phyloP scores from a whole-genome alignment of 1,140 invertebrate species.

The Platyura marginata region DNA sequence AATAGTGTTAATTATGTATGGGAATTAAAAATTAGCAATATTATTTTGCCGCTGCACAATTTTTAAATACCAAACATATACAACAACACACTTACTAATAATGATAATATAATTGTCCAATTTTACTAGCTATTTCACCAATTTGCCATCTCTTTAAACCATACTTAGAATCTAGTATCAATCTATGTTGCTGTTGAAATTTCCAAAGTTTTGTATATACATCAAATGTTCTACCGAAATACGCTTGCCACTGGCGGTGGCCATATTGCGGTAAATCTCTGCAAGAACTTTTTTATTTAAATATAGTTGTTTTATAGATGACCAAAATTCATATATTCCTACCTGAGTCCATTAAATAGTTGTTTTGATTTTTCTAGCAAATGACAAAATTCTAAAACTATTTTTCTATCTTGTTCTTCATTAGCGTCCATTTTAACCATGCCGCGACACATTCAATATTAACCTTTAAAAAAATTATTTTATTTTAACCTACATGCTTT shows the following conservation, averaged over 20 bases:
- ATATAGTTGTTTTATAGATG: not conserved
- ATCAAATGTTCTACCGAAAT: slow-evolving; percentile 94
- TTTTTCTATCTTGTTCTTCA: slow-evolving; percentile 79
- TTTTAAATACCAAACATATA: not conserved
- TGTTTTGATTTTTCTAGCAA: slow-evolving; percentile 94
- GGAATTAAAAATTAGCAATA: no score
- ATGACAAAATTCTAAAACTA: slow-evolving; percentile 92
- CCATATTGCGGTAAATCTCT: slow-evolving; percentile 93
- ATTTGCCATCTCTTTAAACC: slow-evolving; percentile 96
- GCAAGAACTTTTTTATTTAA: slow-evolving; percentile 11
- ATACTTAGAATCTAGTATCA: slow-evolving; percentile 82
- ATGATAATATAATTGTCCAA: slow-evolving; percentile 96
- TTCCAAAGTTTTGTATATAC: slow-evolving; percentile 98
- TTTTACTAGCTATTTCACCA: slow-evolving; percentile 96
- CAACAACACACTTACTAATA: slow-evolving; percentile 66
- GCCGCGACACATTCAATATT: no score
- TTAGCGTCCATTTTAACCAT: slow-evolving; percentile 45
- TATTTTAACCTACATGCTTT: no score
- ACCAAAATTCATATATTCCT: no score
- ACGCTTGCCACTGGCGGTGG: slow-evolving; percentile 95
- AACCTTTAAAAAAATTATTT: no score
- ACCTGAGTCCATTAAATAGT: slow-evolving; percentile 90
- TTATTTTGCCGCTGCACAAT: not conserved
- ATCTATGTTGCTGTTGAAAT: slow-evolving; percentile 93
- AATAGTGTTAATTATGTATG: not conserved